Evolutionary conservation across 2,888 invertebrate genomes (phyloP), one percentile per base, ranked within the genome.

Genomic region (Andrena trimmerana): DNA sequence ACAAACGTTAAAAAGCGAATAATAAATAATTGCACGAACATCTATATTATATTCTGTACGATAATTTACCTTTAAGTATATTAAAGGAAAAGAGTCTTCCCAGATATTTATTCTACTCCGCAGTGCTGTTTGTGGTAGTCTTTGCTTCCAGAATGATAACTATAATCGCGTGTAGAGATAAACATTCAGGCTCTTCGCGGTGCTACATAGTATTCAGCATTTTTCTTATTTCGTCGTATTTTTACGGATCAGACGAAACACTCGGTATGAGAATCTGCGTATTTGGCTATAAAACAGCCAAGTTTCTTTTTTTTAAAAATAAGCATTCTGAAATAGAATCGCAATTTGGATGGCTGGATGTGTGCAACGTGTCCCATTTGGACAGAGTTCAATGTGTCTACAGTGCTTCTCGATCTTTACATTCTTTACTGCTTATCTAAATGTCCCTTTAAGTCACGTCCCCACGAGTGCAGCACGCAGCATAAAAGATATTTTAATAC

Each of bases 321-420:
- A 79, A 73, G 16, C 20, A 63, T 16, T 54, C 48, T 13, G 8
- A 83, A 75, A 76, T 83, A 80, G 74, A 81, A 70, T 68, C 27
- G 16, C 54, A 63, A 20, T 71, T 33, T 59, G 72, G n/a, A 65
- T 60, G 16, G n/a, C 42, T 29, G 8, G 29, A 60, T 70, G 52
- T 57, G 42, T 80, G 59, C 69, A 82, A 57, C 50, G 13, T 54
- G 48, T 50, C 48, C 73, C 27, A 59, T 10, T 84, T 82, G 82
- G 78, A 78, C 24, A 66, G 60, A 20, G 50, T 78, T 78, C 82
- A 84, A 84, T 62, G 65, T 4, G 24, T 80, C 29, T 36, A 73
- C 83, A 76, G 69, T 57, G 69, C 54, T 68, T 31, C 69, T 79
- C 59, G 57, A 79, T 20, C 16, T 48, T 2, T 33, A 16, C 31